Percentiles rank a stretch among this genome's conserved stretches.
These are phyloP conservation scores for Drosophila kepulauana DNA, from an alignment of 1,140 invertebrate genomes.

Conservation along the genomic window DNA sequence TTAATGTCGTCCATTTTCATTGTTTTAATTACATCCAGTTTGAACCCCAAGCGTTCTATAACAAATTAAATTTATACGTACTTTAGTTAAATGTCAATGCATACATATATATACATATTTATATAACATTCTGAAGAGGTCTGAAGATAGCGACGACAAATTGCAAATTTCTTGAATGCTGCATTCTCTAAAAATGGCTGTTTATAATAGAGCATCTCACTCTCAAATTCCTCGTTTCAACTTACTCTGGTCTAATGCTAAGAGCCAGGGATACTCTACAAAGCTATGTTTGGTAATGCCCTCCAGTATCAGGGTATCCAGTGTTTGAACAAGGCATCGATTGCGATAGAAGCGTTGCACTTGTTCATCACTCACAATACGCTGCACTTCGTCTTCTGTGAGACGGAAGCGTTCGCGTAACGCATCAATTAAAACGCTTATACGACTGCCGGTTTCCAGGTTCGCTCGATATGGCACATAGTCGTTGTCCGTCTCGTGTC, in stretches of 20 bases:
- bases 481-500: conserved; percentile 57
- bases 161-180: too few species aligned
- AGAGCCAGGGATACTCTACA: conserved; percentile 77
- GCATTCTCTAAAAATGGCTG: too few species aligned
- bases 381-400: conserved; percentile 40
- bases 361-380: conserved; percentile 61
- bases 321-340: conserved; percentile 26
- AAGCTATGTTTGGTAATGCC: conserved; percentile 68
- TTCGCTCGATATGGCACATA: conserved; percentile 66
- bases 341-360: conserved; percentile 60
- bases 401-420: conserved; percentile 66
- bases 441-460: conserved; percentile 44
- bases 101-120: too few species aligned
- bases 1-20: conserved; percentile 73
- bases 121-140: too few species aligned
- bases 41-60: conserved; percentile 56
- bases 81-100: too few species aligned
- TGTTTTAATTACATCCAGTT: conserved; percentile 57
- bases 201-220: too few species aligned
- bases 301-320: conserved; percentile 60
- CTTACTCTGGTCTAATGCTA: conserved; percentile 67
- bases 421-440: conserved; percentile 30
- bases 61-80: not conserved
- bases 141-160: too few species aligned
- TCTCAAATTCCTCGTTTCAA: not conserved